Conservation (phyloP, 2,888 invertebrate species). For the Lobophora halterata region DNA sequence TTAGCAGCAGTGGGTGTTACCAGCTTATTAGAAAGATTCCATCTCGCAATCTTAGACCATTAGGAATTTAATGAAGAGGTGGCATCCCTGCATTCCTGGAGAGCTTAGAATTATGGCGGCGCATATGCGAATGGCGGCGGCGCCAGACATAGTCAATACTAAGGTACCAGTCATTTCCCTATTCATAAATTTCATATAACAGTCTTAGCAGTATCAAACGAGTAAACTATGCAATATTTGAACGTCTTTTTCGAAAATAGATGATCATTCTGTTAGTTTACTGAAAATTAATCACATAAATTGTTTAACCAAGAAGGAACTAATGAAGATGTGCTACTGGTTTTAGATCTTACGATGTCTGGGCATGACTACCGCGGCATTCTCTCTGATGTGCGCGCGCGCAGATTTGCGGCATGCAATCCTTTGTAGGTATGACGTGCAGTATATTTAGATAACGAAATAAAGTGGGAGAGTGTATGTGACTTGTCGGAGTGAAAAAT, state of each 20-base stretch:
- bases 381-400: not conserved
- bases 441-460: not conserved
- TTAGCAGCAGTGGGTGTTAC: no score
- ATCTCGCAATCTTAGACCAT: not conserved
- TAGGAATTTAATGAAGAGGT: not conserved
- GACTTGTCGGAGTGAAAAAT: not conserved
- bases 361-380: constrained; percentile 1
- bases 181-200: no score
- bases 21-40: not conserved
- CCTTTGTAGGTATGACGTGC: no score
- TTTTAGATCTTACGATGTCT: not conserved
- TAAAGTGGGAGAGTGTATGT: no score
- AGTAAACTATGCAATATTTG: no score
- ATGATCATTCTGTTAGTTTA: no score
- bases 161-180: no score
- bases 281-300: no score
- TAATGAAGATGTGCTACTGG: not conserved
- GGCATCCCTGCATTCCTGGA: constrained; percentile 5
- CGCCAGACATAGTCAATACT: constrained; percentile 6
- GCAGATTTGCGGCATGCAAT: not conserved
- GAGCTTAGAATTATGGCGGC: constrained; percentile 1
- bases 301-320: no score
- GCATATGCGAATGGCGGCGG: constrained; percentile 3
- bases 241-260: no score
- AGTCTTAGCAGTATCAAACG: no score